Base-by-base conservation (phyloP, 1,140 invertebrate genomes). In the Ctenoplectra terminalis region DNA sequence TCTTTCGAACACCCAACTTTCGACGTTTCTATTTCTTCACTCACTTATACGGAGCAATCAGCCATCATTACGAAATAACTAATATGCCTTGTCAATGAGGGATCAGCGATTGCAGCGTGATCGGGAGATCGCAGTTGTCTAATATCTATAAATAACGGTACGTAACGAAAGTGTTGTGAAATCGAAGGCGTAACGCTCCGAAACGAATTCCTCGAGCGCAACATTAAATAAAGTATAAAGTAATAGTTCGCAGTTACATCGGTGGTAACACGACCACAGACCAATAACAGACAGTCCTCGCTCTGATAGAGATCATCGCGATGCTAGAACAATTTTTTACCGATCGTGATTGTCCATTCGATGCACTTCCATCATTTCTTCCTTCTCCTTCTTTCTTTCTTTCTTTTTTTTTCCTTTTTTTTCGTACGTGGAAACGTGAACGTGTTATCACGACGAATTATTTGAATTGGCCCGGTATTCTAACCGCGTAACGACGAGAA, bases 401-500 rank as follows among this genome's bases (percentile, higher is more conserved):
- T 52, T 52, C 1, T 52, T 1, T n/a, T 23, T 52, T 29, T 34
- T 48, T 43, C 23, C 34, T 26, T 64, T 26, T 17, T 1, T 26
- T 20, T 20, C 40, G 15, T 37, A 6, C 2, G n/a, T 26, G 50
- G 52, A 74, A 71, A 71, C 6, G n/a, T 20, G 34, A 31, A n/a
- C 23, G 20, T 26, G 7, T 64, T 58, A 67, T 50, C 29, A 23
- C 34, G 50, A 82, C 61, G 61, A 72, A 76, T 85, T 72, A 43
- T 63, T 8, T 26, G 60, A 69, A 58, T 58, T 61, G 20, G 52
- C 48, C 69, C 63, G 43, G 75, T 85, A 86, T 78, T 86, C 80
- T 52, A 56, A 43, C 43, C 71, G 66, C 84, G 74, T 86, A 79
- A 86, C 75, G 46, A 37, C 70, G 79, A 77, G 84, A 86, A 86